These are phyloP conservation scores for Gryllus bimaculatus DNA, from an alignment of 1,140 invertebrate genomes.

Conservation along the genomic window DNA sequence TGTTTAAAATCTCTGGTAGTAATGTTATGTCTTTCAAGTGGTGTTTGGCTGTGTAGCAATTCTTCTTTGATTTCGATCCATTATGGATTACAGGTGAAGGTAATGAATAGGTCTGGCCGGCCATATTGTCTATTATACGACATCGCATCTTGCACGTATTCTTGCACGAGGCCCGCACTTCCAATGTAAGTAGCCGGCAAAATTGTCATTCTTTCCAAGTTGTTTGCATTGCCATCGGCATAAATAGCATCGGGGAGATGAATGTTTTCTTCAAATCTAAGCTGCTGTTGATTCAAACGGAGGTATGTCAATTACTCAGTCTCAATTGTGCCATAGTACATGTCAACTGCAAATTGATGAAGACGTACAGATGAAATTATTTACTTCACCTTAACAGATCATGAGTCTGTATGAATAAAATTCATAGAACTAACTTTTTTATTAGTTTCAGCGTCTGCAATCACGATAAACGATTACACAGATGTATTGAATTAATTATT, in stretches of 20 bases:
- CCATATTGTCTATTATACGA: slow-evolving; percentile 17
- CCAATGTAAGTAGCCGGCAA: slow-evolving; percentile 16
- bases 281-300: slow-evolving; percentile 29
- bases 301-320: slow-evolving; percentile 32
- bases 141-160: slow-evolving; percentile 18
- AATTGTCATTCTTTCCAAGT: slow-evolving; percentile 21
- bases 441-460: too few species aligned
- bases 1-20: slow-evolving; percentile 36
- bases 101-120: slow-evolving; percentile 32
- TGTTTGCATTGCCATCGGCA: slow-evolving; percentile 14
- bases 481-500: too few species aligned
- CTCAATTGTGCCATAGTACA: slow-evolving; percentile 34
- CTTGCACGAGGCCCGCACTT: slow-evolving; percentile 19
- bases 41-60: slow-evolving; percentile 29
- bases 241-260: slow-evolving; percentile 32
- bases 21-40: slow-evolving; percentile 36
- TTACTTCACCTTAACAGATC: too few species aligned
- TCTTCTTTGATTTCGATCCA: slow-evolving; percentile 35
- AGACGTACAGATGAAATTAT: slow-evolving; percentile 28
- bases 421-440: slow-evolving; percentile 28
- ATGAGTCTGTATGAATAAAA: slow-evolving; percentile 30
- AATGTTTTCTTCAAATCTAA: slow-evolving; percentile 39
- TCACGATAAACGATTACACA: too few species aligned
- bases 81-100: slow-evolving; percentile 24
- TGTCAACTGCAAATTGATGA: slow-evolving; percentile 35